phyloP scores from a whole-genome alignment of 1,140 invertebrate species.

The Aphelenchoides besseyi region DNA sequence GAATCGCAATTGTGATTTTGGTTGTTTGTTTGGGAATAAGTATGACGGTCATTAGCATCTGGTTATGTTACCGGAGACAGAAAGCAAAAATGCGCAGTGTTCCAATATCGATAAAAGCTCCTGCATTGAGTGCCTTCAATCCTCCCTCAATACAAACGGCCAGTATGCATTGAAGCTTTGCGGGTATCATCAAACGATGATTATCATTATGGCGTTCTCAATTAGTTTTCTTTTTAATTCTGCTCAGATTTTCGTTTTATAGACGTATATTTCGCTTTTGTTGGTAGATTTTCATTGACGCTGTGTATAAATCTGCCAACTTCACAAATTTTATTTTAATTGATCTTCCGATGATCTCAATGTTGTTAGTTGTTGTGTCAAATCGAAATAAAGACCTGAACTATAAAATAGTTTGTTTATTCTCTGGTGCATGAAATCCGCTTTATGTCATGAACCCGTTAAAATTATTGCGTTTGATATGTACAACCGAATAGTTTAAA shows the following conservation, averaged over 20 bases:
- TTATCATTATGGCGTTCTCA: neutral
- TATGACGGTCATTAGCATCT: constrained; percentile 27
- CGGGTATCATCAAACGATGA: neutral
- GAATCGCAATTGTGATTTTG: constrained; percentile 30
- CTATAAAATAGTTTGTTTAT: no score
- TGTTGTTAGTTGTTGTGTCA: no score
- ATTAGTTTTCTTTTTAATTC: neutral
- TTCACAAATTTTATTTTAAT: no score
- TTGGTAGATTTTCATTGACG: neutral
- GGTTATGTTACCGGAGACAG: constrained; percentile 31
- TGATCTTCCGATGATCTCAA: no score
- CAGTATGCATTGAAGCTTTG: constrained; percentile 3
- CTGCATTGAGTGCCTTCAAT: constrained; percentile 41
- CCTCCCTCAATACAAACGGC: constrained; percentile 23
- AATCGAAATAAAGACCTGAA: no score
- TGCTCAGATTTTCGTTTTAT: neutral
- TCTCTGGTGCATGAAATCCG: no score
- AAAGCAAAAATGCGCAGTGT: constrained; percentile 28
- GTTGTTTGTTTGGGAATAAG: constrained; percentile 25
- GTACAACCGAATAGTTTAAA: no score
- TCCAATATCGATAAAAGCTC: constrained; percentile 32
- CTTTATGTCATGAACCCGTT: no score
- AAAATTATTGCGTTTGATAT: no score
- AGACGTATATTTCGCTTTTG: neutral
- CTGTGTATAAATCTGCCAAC: neutral